A percentile compares a stretch with the other conserved stretches of the same genome.
phyloP scores from a whole-genome alignment of 2,797 vertebrate genomes.

The Zenarchopterus dispar region DNA sequence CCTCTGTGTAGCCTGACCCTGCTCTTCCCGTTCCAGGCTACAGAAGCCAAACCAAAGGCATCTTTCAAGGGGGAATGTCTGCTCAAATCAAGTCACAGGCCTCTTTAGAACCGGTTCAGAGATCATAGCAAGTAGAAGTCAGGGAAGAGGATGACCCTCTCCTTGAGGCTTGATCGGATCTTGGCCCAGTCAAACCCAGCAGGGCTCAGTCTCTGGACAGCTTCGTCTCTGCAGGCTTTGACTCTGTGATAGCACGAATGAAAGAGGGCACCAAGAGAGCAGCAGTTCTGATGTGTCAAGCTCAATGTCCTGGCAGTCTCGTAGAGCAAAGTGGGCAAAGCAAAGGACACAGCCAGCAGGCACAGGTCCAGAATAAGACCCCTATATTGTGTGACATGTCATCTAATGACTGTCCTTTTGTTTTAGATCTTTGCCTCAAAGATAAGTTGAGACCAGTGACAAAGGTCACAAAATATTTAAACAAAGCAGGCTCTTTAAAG shows the following conservation, averaged over 20 bases:
- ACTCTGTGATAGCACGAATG: conserved; percentile 83
- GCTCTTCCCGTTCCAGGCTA: conserved; percentile 80
- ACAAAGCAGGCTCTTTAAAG: conserved; percentile 41
- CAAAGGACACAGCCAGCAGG: conserved; percentile 84
- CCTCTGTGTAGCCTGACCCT: conserved; percentile 82
- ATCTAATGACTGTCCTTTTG: conserved; percentile 81
- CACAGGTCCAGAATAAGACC: conserved; percentile 75
- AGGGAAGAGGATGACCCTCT: conserved; percentile 83
- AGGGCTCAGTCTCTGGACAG: conserved; percentile 82
- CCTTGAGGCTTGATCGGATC: conserved; percentile 85
- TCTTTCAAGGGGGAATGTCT: conserved; percentile 85
- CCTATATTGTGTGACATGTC: conserved; percentile 82
- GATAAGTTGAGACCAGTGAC: conserved; percentile 71
- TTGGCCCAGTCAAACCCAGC: conserved; percentile 85
- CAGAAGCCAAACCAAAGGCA: conserved; percentile 85
- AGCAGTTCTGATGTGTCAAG: conserved; percentile 84
- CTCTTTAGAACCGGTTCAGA: conserved; percentile 83
- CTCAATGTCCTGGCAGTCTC: conserved; percentile 83
- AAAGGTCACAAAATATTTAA: conserved; percentile 69
- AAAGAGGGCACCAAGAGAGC: conserved; percentile 83
- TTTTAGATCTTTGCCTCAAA: conserved; percentile 73
- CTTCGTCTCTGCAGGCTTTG: conserved; percentile 81
- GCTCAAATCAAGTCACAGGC: conserved; percentile 84
- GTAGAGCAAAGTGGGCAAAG: conserved; percentile 80
- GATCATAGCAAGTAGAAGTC: conserved; percentile 86